These are phyloP conservation scores for Punctoribates punctum DNA, from an alignment of 2,888 invertebrate species.

Conservation along the genomic window DNA sequence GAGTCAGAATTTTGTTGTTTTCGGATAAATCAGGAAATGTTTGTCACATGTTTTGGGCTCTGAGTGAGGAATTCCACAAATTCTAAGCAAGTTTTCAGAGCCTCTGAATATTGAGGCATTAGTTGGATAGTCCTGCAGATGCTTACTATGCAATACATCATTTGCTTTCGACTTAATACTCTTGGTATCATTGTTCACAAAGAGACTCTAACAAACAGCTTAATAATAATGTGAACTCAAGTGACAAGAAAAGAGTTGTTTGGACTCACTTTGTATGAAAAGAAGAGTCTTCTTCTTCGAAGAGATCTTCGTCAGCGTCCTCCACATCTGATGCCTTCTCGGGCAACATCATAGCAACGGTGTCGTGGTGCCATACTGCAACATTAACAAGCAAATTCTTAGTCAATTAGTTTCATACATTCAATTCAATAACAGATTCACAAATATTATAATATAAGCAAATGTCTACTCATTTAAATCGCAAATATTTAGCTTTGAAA, in stretches of 20 bases:
- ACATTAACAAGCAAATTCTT: neutral
- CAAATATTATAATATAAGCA: no score
- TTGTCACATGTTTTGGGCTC: no score
- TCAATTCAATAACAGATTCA: neutral
- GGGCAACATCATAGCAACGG: slow-evolving; percentile 6
- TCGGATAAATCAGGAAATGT: no score
- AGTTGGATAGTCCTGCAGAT: no score
- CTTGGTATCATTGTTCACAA: neutral
- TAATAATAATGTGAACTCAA: neutral
- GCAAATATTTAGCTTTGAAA: no score
- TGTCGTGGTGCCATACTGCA: slow-evolving; percentile 7
- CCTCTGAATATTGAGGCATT: no score
- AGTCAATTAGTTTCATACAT: neutral
- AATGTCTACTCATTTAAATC: no score
- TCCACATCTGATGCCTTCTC: neutral
- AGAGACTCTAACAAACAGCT: neutral
- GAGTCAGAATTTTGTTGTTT: no score
- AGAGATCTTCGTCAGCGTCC: slow-evolving; percentile 15
- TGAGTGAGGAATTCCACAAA: no score
- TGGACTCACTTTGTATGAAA: neutral
- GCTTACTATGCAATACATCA: no score
- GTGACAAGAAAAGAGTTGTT: neutral
- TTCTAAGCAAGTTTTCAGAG: no score
- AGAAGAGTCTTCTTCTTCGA: slow-evolving; percentile 2
- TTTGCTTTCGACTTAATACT: no score